Conservation (phyloP, 1,140 invertebrate species). For the Pollicipes pollicipes region DNA sequence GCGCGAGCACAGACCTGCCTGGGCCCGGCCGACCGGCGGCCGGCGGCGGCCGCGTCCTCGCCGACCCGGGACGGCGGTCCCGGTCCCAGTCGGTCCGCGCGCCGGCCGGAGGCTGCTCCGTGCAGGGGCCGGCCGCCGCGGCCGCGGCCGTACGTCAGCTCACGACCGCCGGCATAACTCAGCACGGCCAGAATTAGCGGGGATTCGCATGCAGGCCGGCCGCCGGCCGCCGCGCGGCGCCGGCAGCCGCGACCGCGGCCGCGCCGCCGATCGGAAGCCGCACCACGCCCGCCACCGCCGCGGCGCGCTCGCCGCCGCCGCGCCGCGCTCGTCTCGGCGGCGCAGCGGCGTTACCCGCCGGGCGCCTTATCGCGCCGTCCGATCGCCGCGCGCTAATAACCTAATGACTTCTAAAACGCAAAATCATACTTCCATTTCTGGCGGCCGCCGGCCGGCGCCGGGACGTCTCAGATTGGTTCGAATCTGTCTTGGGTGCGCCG, state of each 20-base stretch:
- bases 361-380: background rate
- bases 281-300: too few species aligned
- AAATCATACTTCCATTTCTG: constrained; percentile 2
- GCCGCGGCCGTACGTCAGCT: background rate
- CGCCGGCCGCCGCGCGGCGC: too few species aligned
- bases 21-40: too few species aligned
- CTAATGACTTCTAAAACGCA: constrained; percentile 2
- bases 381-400: background rate
- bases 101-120: too few species aligned
- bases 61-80: too few species aligned
- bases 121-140: too few species aligned
- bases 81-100: too few species aligned
- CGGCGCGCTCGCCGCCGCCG: too few species aligned
- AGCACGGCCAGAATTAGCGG: background rate
- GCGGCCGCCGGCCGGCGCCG: too few species aligned
- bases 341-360: background rate
- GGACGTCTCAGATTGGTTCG: background rate
- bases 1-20: too few species aligned
- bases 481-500: background rate
- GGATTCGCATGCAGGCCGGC: background rate
- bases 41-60: too few species aligned
- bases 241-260: too few species aligned
- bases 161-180: background rate
- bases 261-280: background rate
- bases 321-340: background rate